phyloP scores from a whole-genome alignment of 2,113 vertebrate species.

The Atractosteus spatula region DNA sequence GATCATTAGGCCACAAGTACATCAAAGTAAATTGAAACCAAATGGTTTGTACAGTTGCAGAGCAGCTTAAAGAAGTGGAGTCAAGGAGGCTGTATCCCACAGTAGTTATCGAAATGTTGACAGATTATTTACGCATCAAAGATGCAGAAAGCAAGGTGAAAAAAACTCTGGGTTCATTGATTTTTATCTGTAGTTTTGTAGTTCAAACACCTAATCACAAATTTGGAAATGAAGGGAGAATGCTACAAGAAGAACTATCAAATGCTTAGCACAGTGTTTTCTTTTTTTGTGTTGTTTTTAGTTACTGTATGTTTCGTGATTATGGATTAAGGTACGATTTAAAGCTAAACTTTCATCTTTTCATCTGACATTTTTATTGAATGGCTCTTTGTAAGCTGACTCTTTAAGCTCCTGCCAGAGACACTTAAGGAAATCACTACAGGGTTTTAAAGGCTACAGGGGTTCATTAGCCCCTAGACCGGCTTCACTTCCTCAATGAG shows the following conservation, averaged over 20 bases:
- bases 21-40: constrained; percentile 44
- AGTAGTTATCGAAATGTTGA: constrained; percentile 31
- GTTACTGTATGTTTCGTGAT: constrained; percentile 30
- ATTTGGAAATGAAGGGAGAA: constrained; percentile 30
- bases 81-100: constrained; percentile 25
- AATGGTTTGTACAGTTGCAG: constrained; percentile 33
- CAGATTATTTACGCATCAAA: constrained; percentile 32
- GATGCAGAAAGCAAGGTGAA: constrained; percentile 23
- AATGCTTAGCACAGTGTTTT: background rate
- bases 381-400: constrained; percentile 45
- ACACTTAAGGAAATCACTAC: constrained; percentile 63
- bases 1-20: constrained; percentile 34
- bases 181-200: background rate
- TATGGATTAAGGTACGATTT: constrained; percentile 23
- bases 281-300: constrained; percentile 16
- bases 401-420: constrained; percentile 60
- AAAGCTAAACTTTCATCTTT: constrained; percentile 50
- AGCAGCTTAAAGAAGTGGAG: constrained; percentile 24
- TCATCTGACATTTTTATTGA: constrained; percentile 66
- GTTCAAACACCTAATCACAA: constrained; percentile 12
- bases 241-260: constrained; percentile 33
- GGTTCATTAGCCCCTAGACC: constrained; percentile 65
- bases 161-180: constrained; percentile 24
- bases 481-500: constrained; percentile 47
- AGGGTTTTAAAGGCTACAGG: constrained; percentile 56